These are phyloP conservation scores for Hystrix brachyura DNA, from an alignment of 2,113 vertebrate species.

Conservation along the genomic window DNA sequence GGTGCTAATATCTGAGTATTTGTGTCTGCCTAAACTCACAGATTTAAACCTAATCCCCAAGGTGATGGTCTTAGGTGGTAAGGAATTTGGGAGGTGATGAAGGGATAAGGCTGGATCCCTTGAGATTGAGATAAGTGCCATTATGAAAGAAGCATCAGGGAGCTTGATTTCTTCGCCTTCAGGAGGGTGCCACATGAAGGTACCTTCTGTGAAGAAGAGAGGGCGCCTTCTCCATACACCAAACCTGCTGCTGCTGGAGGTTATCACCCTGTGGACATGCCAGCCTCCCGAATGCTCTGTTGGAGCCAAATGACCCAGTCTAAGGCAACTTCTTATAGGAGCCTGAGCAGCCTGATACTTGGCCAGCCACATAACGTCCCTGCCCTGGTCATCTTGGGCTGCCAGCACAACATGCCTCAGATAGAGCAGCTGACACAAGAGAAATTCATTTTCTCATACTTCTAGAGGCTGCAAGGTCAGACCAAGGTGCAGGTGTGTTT, in stretches of 20 bases:
- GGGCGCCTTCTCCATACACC: background rate
- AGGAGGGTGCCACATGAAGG: background rate
- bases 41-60: background rate
- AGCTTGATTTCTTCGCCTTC: background rate
- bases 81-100: background rate
- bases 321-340: background rate
- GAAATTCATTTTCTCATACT: background rate
- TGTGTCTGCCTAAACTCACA: background rate
- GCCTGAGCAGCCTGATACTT: background rate
- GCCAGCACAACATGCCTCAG: background rate
- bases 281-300: background rate
- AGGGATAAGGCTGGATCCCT: background rate
- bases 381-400: background rate
- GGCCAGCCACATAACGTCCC: rapidly evolving
- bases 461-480: background rate
- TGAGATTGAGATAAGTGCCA: background rate
- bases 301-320: background rate
- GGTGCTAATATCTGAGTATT: background rate
- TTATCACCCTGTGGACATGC: background rate
- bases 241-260: background rate
- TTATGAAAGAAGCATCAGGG: background rate
- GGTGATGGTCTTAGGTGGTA: background rate
- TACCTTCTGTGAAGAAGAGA: background rate
- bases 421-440: rapidly evolving
- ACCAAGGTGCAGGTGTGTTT: rapidly evolving